A percentile compares a stretch with the other conserved stretches of the same genome.
Evolutionary conservation across 2,113 vertebrate genomes (phyloP).

Genomic region (Urocynchramus pylzowi): DNA sequence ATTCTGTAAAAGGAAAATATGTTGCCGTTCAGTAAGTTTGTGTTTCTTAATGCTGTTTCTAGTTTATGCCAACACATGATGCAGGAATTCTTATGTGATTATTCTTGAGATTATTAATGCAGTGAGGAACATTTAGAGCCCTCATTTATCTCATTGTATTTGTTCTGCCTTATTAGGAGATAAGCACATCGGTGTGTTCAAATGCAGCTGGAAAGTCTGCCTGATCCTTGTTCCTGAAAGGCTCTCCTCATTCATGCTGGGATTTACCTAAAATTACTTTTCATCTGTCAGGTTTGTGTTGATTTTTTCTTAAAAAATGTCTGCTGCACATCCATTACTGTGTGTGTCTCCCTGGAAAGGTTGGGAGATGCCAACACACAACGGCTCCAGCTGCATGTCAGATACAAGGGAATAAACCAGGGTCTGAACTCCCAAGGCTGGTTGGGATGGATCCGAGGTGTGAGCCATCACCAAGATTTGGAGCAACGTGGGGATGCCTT

Average conservation of each 20-base stretch:
- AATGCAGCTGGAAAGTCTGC: background rate
- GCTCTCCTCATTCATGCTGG: background rate
- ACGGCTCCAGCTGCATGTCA: background rate
- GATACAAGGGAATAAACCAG: rapidly evolving
- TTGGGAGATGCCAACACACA: rapidly evolving
- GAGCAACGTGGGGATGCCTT: background rate
- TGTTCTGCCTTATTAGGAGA: background rate
- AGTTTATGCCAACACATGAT: background rate
- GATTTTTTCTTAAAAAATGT: background rate
- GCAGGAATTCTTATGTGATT: background rate
- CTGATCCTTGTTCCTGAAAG: background rate
- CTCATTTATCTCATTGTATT: background rate
- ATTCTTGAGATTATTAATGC: background rate
- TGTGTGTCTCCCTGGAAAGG: background rate
- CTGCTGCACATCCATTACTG: rapidly evolving
- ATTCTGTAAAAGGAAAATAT: background rate
- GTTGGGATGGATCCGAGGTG: rapidly evolving
- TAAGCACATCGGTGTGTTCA: background rate
- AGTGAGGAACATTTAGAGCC: background rate
- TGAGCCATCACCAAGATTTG: background rate
- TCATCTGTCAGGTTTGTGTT: background rate
- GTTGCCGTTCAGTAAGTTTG: background rate
- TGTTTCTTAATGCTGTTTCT: background rate
- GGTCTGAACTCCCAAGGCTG: rapidly evolving
- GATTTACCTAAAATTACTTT: background rate